Percentiles rank a stretch among this genome's conserved stretches.
These are phyloP conservation scores for Streptopelia turtur DNA, from an alignment of 2,797 vertebrate genomes.

Conservation along the genomic window DNA sequence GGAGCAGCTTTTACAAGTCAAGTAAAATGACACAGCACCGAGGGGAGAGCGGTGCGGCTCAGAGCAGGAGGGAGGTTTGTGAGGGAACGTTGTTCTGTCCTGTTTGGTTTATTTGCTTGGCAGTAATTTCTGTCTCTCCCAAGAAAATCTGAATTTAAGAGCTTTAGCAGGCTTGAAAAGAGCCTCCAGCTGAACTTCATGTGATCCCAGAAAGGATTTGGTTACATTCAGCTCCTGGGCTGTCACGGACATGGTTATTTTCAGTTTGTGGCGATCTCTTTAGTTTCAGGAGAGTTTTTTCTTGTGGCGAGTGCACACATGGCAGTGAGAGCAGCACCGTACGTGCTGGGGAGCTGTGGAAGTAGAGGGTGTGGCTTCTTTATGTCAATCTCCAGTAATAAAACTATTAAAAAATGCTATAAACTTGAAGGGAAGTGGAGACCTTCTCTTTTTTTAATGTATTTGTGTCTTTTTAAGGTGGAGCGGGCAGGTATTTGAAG, in stretches of 20 bases:
- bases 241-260: not conserved
- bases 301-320: rapidly evolving
- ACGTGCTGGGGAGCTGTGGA: not conserved
- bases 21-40: not conserved
- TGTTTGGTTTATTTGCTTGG: not conserved
- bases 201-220: not conserved
- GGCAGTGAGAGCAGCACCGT: not conserved
- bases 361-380: not conserved
- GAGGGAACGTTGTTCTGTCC: not conserved
- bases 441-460: not conserved
- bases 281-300: not conserved
- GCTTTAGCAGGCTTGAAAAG: not conserved
- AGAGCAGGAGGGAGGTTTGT: not conserved
- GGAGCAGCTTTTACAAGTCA: not conserved
- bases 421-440: rapidly evolving
- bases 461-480: not conserved
- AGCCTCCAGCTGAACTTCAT: not conserved
- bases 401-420: not conserved
- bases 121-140: not conserved
- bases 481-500: not conserved
- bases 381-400: not conserved
- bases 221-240: not conserved
- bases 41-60: rapidly evolving
- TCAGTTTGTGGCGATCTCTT: not conserved
- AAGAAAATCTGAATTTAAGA: not conserved